Conservation (phyloP, 2,797 vertebrate genomes). For the Acanthis flammea region DNA sequence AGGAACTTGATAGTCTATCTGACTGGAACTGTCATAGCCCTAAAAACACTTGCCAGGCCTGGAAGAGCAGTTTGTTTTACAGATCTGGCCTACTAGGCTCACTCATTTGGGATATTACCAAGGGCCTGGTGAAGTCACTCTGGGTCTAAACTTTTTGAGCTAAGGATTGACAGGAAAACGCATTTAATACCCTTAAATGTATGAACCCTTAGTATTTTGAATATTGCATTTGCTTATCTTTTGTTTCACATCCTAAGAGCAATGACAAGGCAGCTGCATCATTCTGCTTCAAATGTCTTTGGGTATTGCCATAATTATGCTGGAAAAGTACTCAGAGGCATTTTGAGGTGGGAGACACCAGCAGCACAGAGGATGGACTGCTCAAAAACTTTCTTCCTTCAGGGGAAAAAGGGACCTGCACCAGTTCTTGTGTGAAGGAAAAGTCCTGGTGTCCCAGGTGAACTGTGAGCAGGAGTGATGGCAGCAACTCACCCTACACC, state of each 20-base stretch:
- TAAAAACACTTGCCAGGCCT: background rate
- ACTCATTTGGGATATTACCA: background rate
- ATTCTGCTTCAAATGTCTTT: background rate
- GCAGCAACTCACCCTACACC: background rate
- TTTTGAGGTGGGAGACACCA: background rate
- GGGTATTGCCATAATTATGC: background rate
- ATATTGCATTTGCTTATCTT: background rate
- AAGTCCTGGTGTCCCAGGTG: background rate
- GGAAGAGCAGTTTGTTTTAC: background rate
- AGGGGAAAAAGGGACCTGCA: background rate
- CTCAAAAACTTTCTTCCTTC: background rate
- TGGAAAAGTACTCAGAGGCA: background rate
- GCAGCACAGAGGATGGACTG: background rate
- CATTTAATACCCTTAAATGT: background rate
- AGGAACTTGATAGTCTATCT: background rate
- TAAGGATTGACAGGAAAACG: background rate
- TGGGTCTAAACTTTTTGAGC: background rate
- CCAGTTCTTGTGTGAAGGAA: background rate
- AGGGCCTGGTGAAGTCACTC: background rate
- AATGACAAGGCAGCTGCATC: background rate
- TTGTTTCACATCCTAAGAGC: background rate
- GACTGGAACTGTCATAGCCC: background rate
- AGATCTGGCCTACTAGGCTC: background rate
- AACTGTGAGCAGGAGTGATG: background rate
- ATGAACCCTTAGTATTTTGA: background rate